Conservation (phyloP, 2,113 vertebrate genomes). For the Petrocephalus zakoni region DNA sequence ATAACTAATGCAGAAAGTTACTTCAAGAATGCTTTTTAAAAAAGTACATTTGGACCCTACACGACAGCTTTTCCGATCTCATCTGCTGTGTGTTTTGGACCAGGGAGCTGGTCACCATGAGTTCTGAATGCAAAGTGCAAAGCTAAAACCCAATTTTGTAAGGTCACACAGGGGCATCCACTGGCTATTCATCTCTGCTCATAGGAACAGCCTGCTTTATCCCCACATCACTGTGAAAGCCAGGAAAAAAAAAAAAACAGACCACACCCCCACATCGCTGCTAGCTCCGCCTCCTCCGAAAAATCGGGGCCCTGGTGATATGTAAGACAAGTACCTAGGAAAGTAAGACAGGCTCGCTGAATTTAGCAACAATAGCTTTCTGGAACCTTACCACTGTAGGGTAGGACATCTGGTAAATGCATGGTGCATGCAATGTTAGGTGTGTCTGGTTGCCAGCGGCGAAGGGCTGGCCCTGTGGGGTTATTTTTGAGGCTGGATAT, state of each 20-base stretch:
- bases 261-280: not conserved
- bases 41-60: not conserved
- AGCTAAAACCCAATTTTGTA: not conserved
- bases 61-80: not conserved
- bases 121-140: not conserved
- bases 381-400: slow-evolving; percentile 52
- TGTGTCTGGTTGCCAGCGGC: slow-evolving; percentile 37
- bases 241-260: not conserved
- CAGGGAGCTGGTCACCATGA: not conserved
- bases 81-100: not conserved
- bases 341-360: slow-evolving; percentile 49
- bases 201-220: not conserved
- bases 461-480: not conserved
- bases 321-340: slow-evolving; percentile 27
- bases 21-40: not conserved
- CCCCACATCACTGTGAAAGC: not conserved
- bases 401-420: slow-evolving; percentile 68
- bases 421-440: slow-evolving; percentile 60
- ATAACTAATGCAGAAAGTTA: not conserved
- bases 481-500: not conserved
- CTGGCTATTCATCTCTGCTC: not conserved
- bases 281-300: slow-evolving; percentile 28
- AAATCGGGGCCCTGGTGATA: slow-evolving; percentile 34
- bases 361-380: slow-evolving; percentile 64
- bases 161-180: slow-evolving; percentile 4